Percentiles rank a stretch among this genome's conserved stretches.
phyloP scores from a whole-genome alignment of 2,113 vertebrate genomes.

The Trichomycterus rosablanca region DNA sequence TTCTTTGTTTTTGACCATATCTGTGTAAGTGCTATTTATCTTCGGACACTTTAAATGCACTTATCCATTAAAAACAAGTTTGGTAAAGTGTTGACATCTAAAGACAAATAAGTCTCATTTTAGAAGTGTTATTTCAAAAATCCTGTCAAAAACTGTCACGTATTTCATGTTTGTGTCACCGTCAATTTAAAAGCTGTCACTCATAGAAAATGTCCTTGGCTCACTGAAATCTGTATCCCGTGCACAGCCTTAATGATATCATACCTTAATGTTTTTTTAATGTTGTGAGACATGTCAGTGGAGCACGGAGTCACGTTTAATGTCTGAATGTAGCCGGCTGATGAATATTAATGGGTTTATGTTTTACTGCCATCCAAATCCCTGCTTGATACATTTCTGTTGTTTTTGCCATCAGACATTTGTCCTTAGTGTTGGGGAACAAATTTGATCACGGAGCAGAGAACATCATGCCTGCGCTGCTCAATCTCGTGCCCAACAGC shows the following conservation, averaged over 20 bases:
- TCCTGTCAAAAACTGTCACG: too few relatives aligned
- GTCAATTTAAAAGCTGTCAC: too few relatives aligned
- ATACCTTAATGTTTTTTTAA: constrained; percentile 45
- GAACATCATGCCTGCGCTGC: constrained; percentile 93
- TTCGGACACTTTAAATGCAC: too few relatives aligned
- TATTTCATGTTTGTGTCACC: too few relatives aligned
- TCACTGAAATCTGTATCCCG: too few relatives aligned
- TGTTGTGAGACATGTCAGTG: constrained; percentile 52
- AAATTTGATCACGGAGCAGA: constrained; percentile 97
- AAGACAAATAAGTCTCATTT: too few relatives aligned
- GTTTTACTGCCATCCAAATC: constrained; percentile 31
- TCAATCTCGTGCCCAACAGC: constrained; percentile 98
- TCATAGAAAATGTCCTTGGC: constrained; percentile 5
- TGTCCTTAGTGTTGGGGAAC: constrained; percentile 87
- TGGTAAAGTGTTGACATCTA: too few relatives aligned
- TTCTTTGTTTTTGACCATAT: too few relatives aligned
- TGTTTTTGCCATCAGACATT: constrained; percentile 60
- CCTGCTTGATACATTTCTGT: constrained; percentile 28
- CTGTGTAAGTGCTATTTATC: too few relatives aligned
- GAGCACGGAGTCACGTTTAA: constrained; percentile 17
- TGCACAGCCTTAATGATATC: constrained; percentile 47
- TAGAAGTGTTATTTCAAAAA: too few relatives aligned
- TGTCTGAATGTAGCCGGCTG: constrained; percentile 31
- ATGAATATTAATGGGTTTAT: constrained; percentile 46
- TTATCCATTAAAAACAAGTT: too few relatives aligned